These are phyloP conservation scores for Coptodon bakossiorum DNA, from an alignment of 2,113 vertebrate species.

Conservation along the genomic window DNA sequence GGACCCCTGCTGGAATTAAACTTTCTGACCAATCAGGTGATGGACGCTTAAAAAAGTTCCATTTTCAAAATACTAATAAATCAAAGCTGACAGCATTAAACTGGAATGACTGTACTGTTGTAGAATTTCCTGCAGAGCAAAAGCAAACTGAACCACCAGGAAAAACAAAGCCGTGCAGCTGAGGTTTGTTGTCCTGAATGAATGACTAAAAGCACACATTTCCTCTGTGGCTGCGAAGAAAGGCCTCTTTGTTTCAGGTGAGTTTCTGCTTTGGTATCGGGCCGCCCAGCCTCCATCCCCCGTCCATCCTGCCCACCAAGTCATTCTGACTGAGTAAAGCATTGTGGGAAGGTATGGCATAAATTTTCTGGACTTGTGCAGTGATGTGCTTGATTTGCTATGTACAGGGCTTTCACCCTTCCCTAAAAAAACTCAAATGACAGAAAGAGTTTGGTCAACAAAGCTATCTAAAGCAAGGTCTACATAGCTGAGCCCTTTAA, in stretches of 20 bases:
- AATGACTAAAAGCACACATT: conserved; percentile 20
- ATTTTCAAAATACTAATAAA: background rate
- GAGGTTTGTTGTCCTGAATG: background rate
- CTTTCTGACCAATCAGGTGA: background rate
- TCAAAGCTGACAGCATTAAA: background rate
- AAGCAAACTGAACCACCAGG: background rate
- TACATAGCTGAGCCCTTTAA: background rate
- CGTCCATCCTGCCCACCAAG: background rate
- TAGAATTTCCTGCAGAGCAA: background rate
- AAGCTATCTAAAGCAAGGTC: background rate
- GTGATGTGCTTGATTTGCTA: background rate
- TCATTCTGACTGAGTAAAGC: conserved; percentile 9
- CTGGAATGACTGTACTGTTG: background rate
- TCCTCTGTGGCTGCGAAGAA: conserved; percentile 40
- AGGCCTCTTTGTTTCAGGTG: conserved; percentile 62
- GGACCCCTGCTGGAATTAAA: background rate
- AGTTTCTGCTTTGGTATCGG: conserved; percentile 59
- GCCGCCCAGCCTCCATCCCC: background rate
- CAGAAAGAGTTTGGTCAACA: background rate
- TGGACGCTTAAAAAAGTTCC: background rate
- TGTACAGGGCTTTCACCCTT: background rate
- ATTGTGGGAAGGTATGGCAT: conserved; percentile 26
- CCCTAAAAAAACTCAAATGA: background rate
- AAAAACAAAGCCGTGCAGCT: background rate
- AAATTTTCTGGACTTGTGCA: background rate